Base-by-base conservation (phyloP, 2,888 invertebrate genomes). In the Drosophila infuscata region DNA sequence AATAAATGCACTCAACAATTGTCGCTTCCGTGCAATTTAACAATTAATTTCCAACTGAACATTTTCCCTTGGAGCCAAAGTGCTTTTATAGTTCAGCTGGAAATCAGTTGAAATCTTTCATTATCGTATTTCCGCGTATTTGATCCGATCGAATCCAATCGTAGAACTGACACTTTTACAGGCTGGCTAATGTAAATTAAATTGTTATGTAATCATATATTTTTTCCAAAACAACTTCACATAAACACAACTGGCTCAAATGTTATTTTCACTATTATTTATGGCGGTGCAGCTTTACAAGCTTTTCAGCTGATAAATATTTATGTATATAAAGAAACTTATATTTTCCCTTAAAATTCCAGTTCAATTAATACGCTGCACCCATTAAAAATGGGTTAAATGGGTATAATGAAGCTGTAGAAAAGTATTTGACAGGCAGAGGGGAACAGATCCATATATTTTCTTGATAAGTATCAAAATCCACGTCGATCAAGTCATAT, bases 31-130 rank as follows among this genome's bases (percentile, higher is more conserved):
- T n/a, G 43, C 57, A 35, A 38, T 36, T 33, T 36, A 49, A 60
- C 64, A 70, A 62, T 41, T 53, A n/a, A 60, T 62, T 49, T 52
- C 20, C 3, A 52, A 70, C 32, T 75, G 61, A 65, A 30, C 20
- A 25, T 2, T 7, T 4, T 7, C 20, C 25, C 17, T 12, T 20
- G 15, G 15, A 8, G 3, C 17, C 29, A 33, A 3, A 1, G 33
- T 15, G 30, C 46, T 62, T 75, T 75, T 75, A 75, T 75, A 75
- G 43, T 43, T 3, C 17, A 30, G 15, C 12, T 15, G 9, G 29
- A 49, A n/a, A 5, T 25, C 25, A 25, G 25, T 25, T 25, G 25
- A 25, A 25, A 25, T 25, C 25, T 20, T 5, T 15, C 5, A 9
- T 8, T 20, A 41, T 57, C 41, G 41, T 3, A 15, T 57, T 30